Base-by-base conservation (phyloP, 2,888 invertebrate genomes). In the Lissonota sp. region DNA sequence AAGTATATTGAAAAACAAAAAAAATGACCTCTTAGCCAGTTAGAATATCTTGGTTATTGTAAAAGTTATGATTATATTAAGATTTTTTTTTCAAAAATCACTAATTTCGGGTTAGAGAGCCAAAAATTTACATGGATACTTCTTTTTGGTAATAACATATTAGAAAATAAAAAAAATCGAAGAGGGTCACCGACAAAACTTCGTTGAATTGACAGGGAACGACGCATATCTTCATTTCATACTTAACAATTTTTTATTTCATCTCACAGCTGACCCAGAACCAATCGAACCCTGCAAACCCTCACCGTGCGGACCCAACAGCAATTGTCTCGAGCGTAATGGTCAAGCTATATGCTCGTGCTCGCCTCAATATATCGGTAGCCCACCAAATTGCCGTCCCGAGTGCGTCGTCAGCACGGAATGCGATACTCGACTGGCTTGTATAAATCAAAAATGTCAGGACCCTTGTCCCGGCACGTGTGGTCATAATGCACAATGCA, bases 381-480 rank as follows among this genome's bases (percentile, higher is more conserved):
- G 89, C 39, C 93, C 93, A 14, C 92, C 93, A 14, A 90, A 91
- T 49, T 94, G 93, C 75, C 90, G 93, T 80, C 93, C 93, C 16
- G 93, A 93, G 83, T 94, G 94, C 82, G 86, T 92, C 4, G 89
- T 93, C 1, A 93, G 91, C 83, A 90, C 92, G 0, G 93, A 93
- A 71, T 94, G 94, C 82, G 86, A 87, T 4, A 75, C 90, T 12
- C 91, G 91, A 64, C 92, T 93, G 58, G 94, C 94, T 4, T 94
- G 94, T 81, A 91, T 93, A 1, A 93, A 93, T 87, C 92, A 93
- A 77, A 94, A 94, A 86, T 94, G 94, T 84, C 89, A 91, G 72
- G 93, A 94, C 86, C 94, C 94, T 6, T 94, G 94, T 76, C 88
- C 89, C n/a, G 94, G 93, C 12, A 91, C 93, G 7, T 94, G 94